These are phyloP conservation scores for Euthynnus affinis DNA, from an alignment of 2,797 vertebrate species.

Conservation along the genomic window DNA sequence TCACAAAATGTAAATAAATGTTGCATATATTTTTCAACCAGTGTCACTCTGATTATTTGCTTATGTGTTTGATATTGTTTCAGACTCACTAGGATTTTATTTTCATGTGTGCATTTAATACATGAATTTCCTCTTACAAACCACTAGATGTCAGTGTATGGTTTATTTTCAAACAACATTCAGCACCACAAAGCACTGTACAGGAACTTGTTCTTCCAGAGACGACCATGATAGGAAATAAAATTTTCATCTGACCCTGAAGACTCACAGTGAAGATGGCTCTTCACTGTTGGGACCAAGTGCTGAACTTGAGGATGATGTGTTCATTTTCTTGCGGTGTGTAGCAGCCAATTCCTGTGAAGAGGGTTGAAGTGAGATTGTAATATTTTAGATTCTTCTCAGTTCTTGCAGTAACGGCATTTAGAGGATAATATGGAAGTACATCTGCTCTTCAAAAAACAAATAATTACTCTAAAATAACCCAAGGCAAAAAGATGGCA, in stretches of 20 bases:
- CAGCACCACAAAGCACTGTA: neutral
- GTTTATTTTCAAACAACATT: constrained; percentile 28
- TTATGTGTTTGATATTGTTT: neutral
- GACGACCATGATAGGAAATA: neutral
- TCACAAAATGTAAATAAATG: constrained; percentile 3
- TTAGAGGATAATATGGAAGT: neutral
- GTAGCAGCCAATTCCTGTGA: constrained; percentile 79
- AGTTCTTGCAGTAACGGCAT: no score
- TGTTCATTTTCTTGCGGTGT: constrained; percentile 67
- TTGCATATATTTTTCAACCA: neutral
- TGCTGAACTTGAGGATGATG: constrained; percentile 78
- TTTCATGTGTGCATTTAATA: neutral
- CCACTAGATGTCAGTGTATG: constrained; percentile 66
- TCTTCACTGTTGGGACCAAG: constrained; percentile 42
- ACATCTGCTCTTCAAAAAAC: neutral
- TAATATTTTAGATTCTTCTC: no score
- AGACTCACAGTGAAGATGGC: neutral
- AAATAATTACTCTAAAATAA: neutral
- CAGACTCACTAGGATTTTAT: neutral
- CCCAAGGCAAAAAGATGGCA: neutral
- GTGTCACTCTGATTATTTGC: neutral
- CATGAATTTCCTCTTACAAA: neutral
- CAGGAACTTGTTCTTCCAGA: neutral
- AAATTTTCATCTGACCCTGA: neutral
- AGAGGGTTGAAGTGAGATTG: neutral